A percentile compares a stretch with the other conserved stretches of the same genome.
Conservation (phyloP, 2,888 invertebrate genomes). For the Amphipyra tragopoginis region DNA sequence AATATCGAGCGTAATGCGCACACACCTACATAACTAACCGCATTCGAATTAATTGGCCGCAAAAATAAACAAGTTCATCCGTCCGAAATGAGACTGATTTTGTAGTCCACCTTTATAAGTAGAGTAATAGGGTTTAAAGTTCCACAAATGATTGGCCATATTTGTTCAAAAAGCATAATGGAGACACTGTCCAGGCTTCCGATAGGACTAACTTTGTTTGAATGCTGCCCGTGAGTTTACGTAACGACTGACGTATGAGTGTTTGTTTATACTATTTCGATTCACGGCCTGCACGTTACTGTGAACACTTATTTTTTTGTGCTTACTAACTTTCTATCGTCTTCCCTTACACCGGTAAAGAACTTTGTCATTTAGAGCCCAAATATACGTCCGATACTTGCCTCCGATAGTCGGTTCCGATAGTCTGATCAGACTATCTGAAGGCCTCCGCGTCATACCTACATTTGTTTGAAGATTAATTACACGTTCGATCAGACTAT, state of each 20-base stretch:
- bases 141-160: slow-evolving; percentile 15
- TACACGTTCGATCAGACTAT: no score
- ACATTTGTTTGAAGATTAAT: no score
- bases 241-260: slow-evolving; percentile 32
- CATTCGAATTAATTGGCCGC: slow-evolving; percentile 49
- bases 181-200: slow-evolving; percentile 67
- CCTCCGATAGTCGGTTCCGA: no score
- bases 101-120: slow-evolving; percentile 11
- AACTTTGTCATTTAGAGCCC: no score
- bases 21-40: slow-evolving; percentile 24
- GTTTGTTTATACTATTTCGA: slow-evolving; percentile 52
- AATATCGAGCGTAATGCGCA: slow-evolving; percentile 10
- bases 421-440: no score
- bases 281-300: slow-evolving; percentile 22
- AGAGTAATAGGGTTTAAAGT: slow-evolving; percentile 35
- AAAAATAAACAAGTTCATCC: slow-evolving; percentile 53
- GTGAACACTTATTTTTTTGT: slow-evolving; percentile 14
- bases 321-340: not conserved
- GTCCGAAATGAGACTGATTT: slow-evolving; percentile 14
- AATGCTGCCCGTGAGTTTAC: slow-evolving; percentile 52
- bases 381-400: no score
- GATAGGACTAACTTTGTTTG: slow-evolving; percentile 52
- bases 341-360: no score
- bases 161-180: slow-evolving; percentile 48
- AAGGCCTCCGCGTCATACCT: no score